Evolutionary conservation across 2,888 invertebrate genomes (phyloP), one percentile per base, ranked within the genome.

Genomic region (Nineta flava): DNA sequence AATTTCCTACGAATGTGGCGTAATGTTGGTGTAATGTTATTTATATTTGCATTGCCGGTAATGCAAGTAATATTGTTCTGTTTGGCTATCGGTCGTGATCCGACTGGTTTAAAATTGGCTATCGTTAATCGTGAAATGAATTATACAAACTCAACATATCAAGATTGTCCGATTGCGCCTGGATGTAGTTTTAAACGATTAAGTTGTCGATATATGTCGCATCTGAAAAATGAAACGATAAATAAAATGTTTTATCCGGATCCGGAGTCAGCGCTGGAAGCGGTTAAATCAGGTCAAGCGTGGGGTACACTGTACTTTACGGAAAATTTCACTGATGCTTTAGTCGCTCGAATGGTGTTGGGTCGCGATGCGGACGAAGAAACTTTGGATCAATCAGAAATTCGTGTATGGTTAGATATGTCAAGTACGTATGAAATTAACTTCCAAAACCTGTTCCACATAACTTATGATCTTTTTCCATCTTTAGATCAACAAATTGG

Each of bases 11-110:
- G 87, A 32, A 90, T 91, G 87, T 90, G 90, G 88, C 74, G 91
- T 46, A 91, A 91, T 67, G 87, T 91, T 53, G 90, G 90, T 42
- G 87, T 93, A 53, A 87, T 94, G 84, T 71, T 92, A 61, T 94
- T 94, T 69, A 90, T 93, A 61, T 93, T 93, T 66, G 87, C 90
- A 34, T 69, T 93, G 59, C 93, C 93, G n/a, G 87, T 90, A 26
- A 84, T 93, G 80, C 91, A 93, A 71, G 91, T 93, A 53, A 87
- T 92, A 50, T 77, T 94, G 51, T 93, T 93, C 74, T 93, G 93
- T 64, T 69, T 92, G 65, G 93, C 93, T 51, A 92, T 91, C 55
- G 91, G 91, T 46, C 75, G 88, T 21, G 90, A 91, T 65, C 91
- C 91, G 1, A 82, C 79, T 51, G 87, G 84, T 46, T 73, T 93